Conservation (phyloP, 1,140 invertebrate genomes). For the Macrostomum lignano region DNA sequence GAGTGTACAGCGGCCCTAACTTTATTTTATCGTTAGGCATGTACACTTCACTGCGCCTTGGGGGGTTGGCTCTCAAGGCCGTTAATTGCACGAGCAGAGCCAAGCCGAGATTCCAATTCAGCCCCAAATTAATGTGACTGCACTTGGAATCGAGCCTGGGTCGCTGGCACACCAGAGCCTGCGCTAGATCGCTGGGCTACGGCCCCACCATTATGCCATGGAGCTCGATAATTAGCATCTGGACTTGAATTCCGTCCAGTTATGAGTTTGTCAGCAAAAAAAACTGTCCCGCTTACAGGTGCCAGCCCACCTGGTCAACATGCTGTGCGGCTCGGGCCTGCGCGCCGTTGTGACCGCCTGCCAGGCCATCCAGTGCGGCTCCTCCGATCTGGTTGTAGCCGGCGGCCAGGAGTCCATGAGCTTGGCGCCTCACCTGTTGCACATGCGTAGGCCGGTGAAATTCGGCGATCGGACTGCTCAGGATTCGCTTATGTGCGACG, state of each 20-base stretch:
- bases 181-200: too few species aligned
- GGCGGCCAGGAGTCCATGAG: constrained; percentile 62
- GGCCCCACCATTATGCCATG: too few species aligned
- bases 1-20: too few species aligned
- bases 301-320: constrained; percentile 46
- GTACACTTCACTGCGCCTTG: too few species aligned
- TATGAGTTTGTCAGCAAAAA: not conserved
- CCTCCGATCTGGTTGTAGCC: constrained; percentile 41
- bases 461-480: constrained; percentile 37
- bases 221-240: not conserved
- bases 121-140: too few species aligned
- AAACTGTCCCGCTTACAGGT: constrained; percentile 16
- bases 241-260: not conserved
- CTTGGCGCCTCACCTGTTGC: constrained; percentile 39
- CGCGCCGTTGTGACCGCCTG: constrained; percentile 41
- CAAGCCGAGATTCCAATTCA: too few species aligned
- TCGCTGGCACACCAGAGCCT: too few species aligned
- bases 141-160: too few species aligned
- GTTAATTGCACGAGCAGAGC: too few species aligned
- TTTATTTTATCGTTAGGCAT: too few species aligned
- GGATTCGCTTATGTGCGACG: constrained; percentile 46
- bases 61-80: too few species aligned
- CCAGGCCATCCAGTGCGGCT: constrained; percentile 40
- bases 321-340: constrained; percentile 57
- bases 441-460: constrained; percentile 38